Percentiles rank a stretch among this genome's conserved stretches.
Conservation (phyloP, 2,113 vertebrate species). For the Verasper variegatus region DNA sequence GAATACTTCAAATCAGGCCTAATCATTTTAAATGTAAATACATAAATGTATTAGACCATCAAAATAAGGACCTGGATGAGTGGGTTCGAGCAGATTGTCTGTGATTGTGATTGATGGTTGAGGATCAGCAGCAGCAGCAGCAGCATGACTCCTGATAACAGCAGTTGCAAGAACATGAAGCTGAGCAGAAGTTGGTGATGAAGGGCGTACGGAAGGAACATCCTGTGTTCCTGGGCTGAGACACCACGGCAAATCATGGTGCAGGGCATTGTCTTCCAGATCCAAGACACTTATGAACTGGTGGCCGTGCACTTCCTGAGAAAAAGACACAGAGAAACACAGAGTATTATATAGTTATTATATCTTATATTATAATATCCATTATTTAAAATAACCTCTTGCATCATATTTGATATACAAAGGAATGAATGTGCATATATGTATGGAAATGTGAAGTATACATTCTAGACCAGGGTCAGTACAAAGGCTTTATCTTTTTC, state of each 20-base stretch:
- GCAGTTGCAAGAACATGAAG: constrained; percentile 80
- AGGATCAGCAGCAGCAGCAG: constrained; percentile 34
- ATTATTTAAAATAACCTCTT: background rate
- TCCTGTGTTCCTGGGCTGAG: constrained; percentile 52
- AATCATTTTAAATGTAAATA: background rate
- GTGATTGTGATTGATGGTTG: constrained; percentile 7
- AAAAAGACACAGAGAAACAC: constrained; percentile 33
- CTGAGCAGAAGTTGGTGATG: constrained; percentile 76
- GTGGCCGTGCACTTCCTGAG: constrained; percentile 65
- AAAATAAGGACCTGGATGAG: constrained; percentile 54
- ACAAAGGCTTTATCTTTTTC: too few relatives aligned
- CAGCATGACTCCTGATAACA: constrained; percentile 56
- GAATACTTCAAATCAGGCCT: background rate
- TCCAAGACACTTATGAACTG: constrained; percentile 87
- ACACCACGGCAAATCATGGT: constrained; percentile 68
- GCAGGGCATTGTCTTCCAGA: constrained; percentile 80
- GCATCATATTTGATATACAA: too few relatives aligned
- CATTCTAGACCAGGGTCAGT: too few relatives aligned
- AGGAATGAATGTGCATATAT: too few relatives aligned
- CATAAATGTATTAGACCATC: background rate
- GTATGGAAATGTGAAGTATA: too few relatives aligned
- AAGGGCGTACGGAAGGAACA: constrained; percentile 36
- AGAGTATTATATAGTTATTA: background rate
- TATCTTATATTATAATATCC: too few relatives aligned
- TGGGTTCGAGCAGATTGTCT: constrained; percentile 8